Evolutionary conservation across 2,797 vertebrate genomes (phyloP).

Genomic region (Aphelocoma californica): DNA sequence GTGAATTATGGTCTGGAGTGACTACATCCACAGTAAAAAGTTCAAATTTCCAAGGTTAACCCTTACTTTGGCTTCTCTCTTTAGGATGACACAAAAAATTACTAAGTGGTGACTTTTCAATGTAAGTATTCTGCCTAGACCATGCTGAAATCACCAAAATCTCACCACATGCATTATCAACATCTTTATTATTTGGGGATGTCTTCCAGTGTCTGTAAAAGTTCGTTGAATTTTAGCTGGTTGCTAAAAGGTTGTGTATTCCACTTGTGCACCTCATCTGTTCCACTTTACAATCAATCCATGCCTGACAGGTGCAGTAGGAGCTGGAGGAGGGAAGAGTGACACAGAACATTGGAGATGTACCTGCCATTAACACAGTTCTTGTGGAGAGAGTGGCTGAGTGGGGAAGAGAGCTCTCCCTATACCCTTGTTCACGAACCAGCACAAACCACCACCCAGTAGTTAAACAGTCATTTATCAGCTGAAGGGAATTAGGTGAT

Average conservation of each 20-base stretch:
- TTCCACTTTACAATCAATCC: not conserved
- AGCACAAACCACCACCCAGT: not conserved
- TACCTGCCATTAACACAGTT: not conserved
- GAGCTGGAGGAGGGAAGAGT: not conserved
- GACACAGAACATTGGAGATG: rapidly evolving
- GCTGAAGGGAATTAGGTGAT: not conserved
- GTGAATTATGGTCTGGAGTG: not conserved
- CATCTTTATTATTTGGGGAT: not conserved
- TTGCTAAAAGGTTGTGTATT: not conserved
- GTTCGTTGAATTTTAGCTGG: not conserved
- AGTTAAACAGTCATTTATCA: not conserved
- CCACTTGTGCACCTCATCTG: not conserved
- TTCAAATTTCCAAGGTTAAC: not conserved
- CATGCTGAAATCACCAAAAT: not conserved
- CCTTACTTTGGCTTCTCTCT: not conserved
- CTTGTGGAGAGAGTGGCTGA: not conserved
- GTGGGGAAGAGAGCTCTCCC: not conserved
- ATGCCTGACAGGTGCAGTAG: not conserved
- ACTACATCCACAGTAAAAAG: not conserved
- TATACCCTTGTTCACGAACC: not conserved
- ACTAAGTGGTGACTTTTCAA: not conserved
- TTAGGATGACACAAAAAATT: not conserved
- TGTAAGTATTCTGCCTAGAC: not conserved
- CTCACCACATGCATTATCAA: not conserved
- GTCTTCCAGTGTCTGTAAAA: not conserved